Base-by-base conservation (phyloP, 2,888 invertebrate species). In the Dasypogon diadema region DNA sequence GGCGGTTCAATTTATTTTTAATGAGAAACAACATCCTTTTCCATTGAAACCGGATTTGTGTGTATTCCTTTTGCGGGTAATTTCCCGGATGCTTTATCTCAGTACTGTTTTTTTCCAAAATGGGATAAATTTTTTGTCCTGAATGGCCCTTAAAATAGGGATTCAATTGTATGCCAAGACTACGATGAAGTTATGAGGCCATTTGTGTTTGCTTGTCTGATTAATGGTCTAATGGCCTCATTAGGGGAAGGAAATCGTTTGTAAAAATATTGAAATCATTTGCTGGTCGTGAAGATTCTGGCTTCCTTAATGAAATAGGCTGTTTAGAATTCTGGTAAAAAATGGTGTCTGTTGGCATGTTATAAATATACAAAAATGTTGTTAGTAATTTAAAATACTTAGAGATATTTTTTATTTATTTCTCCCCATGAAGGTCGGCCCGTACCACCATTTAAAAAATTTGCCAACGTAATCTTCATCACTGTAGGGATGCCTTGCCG, bases 1-100 rank as follows among this genome's bases (percentile, higher is more conserved):
- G 26, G 58, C 24, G 58, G 30, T 58, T n/a, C 58, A 24, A 58
- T 58, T 58, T 58, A 58, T 26, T 58, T 58, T 58, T 58, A 58
- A 58, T 58, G 58, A 58, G 58, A 2, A 10, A 24, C 30, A 30
- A 30, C 16, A 30, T 58, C 58, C 58, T 46, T 58, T 14, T 10
- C 34, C 34, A 58, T 58, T 16, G 30, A 30, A 3, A 16, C 24
- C 26, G 8, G 1, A 30, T 58, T 58, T 30, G 30, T 26, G 58
- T 16, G 30, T 30, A 58, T 24, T 26, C 30, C 58, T 26, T 58
- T 58, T 58, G 30, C 58, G 14, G 26, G 58, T 8, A 58, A 58
- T 58, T 58, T 58, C 2, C 24, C 24, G 56, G 30, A 30, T 58
- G 30, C 16, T 34, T 58, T 6, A 14, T 1, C 58, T 16, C 3